Percentiles rank a stretch among this genome's conserved stretches.
Evolutionary conservation across 2,113 vertebrate species (phyloP).

Genomic region (Microtus oregoni): DNA sequence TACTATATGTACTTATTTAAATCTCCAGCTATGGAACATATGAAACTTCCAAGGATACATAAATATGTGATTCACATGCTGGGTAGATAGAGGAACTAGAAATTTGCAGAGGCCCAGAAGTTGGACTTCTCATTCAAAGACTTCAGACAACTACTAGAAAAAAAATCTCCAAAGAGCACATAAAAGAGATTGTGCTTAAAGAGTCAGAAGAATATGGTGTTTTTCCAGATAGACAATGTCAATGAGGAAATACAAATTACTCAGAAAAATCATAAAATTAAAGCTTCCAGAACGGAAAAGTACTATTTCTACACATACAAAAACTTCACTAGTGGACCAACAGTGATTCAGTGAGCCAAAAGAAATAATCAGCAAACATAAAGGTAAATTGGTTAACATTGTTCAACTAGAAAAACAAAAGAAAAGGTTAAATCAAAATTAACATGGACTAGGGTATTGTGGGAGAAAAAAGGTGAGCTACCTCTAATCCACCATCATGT

Average conservation of each 20-base stretch:
- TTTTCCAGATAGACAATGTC: not conserved
- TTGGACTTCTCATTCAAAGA: not conserved
- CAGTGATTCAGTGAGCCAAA: not conserved
- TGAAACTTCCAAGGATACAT: not conserved
- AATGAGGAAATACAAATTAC: not conserved
- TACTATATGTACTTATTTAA: not conserved
- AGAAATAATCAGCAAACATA: not conserved
- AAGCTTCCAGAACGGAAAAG: not conserved
- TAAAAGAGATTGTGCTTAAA: not conserved
- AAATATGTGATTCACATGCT: not conserved
- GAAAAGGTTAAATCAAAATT: not conserved
- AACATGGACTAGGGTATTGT: not conserved
- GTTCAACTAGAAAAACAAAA: not conserved
- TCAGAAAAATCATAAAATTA: not conserved
- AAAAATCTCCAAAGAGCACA: not conserved
- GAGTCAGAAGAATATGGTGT: not conserved
- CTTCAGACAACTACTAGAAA: not conserved
- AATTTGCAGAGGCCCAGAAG: not conserved
- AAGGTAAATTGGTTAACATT: not conserved
- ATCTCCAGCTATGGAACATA: not conserved
- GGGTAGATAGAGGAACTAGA: not conserved
- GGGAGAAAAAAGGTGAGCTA: not conserved
- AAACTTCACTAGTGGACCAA: not conserved
- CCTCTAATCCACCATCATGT: not conserved
- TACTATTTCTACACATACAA: not conserved